phyloP scores from a whole-genome alignment of 2,113 vertebrate genomes.

The Crotophaga sulcirostris region DNA sequence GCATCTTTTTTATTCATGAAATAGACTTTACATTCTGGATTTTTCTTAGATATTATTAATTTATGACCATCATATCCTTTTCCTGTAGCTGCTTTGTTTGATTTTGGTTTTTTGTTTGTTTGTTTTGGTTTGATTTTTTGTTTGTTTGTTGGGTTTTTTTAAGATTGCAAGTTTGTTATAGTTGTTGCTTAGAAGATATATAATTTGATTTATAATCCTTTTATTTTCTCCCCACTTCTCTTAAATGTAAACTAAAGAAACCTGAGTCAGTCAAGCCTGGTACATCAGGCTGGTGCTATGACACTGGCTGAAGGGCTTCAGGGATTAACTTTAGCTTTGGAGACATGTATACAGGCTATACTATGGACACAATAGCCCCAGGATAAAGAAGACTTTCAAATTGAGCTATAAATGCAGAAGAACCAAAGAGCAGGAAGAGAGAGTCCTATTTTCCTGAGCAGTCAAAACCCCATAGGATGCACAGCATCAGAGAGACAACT shows the following conservation, averaged over 20 bases:
- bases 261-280: neutral
- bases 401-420: neutral
- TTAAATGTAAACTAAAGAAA: neutral
- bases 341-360: neutral
- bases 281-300: neutral
- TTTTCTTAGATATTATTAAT: neutral
- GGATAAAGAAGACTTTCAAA: neutral
- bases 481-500: neutral
- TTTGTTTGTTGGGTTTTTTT: neutral
- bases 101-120: neutral
- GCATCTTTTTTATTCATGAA: fast-evolving
- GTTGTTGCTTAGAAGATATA: neutral
- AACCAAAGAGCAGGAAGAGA: neutral
- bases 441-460: neutral
- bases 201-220: neutral
- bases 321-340: neutral
- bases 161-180: neutral
- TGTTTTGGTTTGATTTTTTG: too few relatives aligned
- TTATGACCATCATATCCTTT: neutral
- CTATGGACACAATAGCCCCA: neutral
- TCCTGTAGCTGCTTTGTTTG: neutral
- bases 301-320: neutral
- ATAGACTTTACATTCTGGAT: neutral
- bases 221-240: neutral
- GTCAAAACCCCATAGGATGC: neutral